These are phyloP conservation scores for Cacatua alba DNA, from an alignment of 2,113 vertebrate species.

Conservation along the genomic window DNA sequence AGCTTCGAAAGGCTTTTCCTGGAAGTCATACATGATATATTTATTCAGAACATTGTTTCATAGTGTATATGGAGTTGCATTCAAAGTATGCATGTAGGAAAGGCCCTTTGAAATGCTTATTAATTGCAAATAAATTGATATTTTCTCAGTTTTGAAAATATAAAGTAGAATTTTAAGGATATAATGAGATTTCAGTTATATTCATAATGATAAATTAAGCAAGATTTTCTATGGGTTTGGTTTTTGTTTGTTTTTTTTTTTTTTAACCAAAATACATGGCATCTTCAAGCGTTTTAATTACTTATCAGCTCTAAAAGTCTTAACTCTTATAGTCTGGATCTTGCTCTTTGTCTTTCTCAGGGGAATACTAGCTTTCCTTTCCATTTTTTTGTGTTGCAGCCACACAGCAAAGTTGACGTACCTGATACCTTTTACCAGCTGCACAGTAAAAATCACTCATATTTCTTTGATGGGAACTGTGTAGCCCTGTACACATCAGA, in stretches of 20 bases:
- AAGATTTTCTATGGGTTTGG: not conserved
- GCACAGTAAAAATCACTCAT: constrained; percentile 1
- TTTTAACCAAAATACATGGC: not conserved
- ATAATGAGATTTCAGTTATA: not conserved
- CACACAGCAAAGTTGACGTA: not conserved
- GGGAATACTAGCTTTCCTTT: not conserved
- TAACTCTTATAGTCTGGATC: not conserved
- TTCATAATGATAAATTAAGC: not conserved
- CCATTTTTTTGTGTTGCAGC: not conserved
- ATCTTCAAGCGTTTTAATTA: not conserved
- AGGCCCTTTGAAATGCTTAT: not conserved
- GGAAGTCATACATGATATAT: not conserved
- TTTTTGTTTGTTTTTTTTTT: not conserved
- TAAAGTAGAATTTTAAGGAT: not conserved
- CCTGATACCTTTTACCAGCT: not conserved
- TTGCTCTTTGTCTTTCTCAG: not conserved
- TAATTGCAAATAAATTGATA: not conserved
- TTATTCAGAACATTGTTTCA: not conserved
- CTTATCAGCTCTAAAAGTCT: not conserved
- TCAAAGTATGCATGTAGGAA: not conserved
- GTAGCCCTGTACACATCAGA: not conserved
- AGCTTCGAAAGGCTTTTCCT: not conserved
- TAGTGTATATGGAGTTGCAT: not conserved
- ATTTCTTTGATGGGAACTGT: constrained; percentile 24
- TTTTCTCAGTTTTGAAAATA: not conserved